phyloP scores from a whole-genome alignment of 53 echinoderm and acorn worm species.

The Apostichopus leukothele region DNA sequence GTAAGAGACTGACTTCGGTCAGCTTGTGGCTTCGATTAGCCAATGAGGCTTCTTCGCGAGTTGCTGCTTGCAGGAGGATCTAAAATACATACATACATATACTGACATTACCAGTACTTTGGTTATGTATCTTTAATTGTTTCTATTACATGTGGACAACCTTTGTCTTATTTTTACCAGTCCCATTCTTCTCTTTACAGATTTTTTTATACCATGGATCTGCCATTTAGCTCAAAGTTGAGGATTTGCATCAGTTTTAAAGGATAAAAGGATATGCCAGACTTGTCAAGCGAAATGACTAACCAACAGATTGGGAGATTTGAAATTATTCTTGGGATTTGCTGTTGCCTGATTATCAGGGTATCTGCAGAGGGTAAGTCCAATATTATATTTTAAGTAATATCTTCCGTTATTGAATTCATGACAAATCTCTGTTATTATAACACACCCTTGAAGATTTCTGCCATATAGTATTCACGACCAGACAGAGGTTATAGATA shows the following conservation, averaged over 20 bases:
- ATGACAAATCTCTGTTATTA: not conserved
- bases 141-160: too few species aligned
- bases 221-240: not conserved
- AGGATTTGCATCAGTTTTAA: constrained; percentile 10
- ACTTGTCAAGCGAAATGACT: not conserved
- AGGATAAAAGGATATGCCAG: not conserved
- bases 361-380: constrained; percentile 31
- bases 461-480: too few species aligned
- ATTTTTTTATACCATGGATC: constrained; percentile 30
- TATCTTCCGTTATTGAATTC: not conserved
- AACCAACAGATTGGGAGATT: not conserved
- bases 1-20: too few species aligned
- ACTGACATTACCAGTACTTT: too few species aligned
- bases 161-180: too few species aligned
- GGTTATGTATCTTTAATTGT: too few species aligned
- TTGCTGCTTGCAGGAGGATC: too few species aligned
- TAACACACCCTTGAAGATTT: too few species aligned
- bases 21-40: too few species aligned
- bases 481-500: too few species aligned
- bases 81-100: too few species aligned
- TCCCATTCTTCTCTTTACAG: not conserved
- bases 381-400: not conserved
- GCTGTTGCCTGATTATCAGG: not conserved
- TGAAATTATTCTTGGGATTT: constrained; percentile 12
- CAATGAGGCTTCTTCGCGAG: too few species aligned